Evolutionary conservation across 2,113 vertebrate genomes (phyloP), one percentile per base, ranked within the genome.

Genomic region (Irena cyanogastra): DNA sequence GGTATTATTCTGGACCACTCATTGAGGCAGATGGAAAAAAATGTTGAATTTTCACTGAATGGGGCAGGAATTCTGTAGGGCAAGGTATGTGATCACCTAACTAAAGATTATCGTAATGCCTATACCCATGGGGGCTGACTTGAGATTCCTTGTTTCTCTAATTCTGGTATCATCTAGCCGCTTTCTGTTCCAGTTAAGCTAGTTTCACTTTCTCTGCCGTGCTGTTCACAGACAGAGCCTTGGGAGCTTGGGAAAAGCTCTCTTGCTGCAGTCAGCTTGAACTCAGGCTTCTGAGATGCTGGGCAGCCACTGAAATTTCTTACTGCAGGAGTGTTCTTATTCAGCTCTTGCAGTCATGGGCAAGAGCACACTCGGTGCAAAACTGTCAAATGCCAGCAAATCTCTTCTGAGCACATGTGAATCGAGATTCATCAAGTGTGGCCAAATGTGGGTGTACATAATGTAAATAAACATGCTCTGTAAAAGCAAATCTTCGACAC

Each of bases 401-500:
- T 77, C n/a, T 88, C 19, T 77, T 74, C 60, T 41, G 68, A 77
- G 39, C 72, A 52, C 80, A 86, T 69, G 72, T 88, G 89, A 90
- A 68, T 89, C 65, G 20, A 49, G 68, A 90, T 86, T 89, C 57
- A 39, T 92, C 80, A 79, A 90, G 66, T 68, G 60, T 71, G 64
- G 60, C 77, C 83, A 71, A 87, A 75, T 63, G 33, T 87, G 63
- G 59, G 41, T 80, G 44, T 82, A 68, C 41, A 42, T 89, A 44
- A 72, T 72, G 61, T 89, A 91, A 95, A 95, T 91, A 95, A 93
- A 84, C 4, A 1, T 47, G 30, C 81, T 93, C 81, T 93, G 79
- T 87, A 57, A 94, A 93, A 91, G 61, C 81, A 94, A 66, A 64
- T 81, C 56, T 92, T 87, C 91, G 87, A 75, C 49, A 72, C 13